Evolutionary conservation across 1,140 invertebrate genomes (phyloP).

Genomic region (Argopecten irradians): DNA sequence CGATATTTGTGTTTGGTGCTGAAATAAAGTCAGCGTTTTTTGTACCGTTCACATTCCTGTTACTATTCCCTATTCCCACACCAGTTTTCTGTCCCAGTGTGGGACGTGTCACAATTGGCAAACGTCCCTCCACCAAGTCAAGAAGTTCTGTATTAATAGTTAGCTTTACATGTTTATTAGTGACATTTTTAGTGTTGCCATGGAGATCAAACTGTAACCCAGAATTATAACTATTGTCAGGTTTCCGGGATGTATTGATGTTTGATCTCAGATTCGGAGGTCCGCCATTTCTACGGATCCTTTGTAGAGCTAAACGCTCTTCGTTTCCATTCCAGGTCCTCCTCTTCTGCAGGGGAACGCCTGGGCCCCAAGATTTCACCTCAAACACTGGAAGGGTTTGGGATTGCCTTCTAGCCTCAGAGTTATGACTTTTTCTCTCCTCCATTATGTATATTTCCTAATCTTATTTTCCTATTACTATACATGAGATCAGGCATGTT

Average conservation of each 20-base stretch:
- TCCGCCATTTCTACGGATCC: neutral
- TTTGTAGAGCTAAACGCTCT: neutral
- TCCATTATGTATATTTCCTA: neutral
- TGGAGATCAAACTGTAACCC: neutral
- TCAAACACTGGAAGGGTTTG: neutral
- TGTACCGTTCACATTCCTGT: neutral
- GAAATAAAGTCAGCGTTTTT: neutral
- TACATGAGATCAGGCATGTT: neutral
- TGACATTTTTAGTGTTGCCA: neutral
- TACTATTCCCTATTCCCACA: neutral
- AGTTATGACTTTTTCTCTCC: neutral
- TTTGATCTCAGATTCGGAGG: neutral
- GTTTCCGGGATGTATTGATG: neutral
- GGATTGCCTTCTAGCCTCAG: neutral
- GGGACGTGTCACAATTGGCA: neutral
- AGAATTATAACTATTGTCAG: neutral
- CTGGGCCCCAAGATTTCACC: neutral
- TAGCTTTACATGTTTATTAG: neutral
- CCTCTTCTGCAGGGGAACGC: neutral
- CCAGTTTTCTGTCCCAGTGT: neutral
- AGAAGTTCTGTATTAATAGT: neutral
- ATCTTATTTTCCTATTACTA: neutral
- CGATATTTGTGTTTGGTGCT: neutral
- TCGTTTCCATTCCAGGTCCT: slow-evolving; percentile 8
- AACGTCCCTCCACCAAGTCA: neutral